Evolutionary conservation across 2,797 vertebrate species (phyloP), one percentile per base, ranked within the genome.

Genomic region (Tamandua tetradactyla): DNA sequence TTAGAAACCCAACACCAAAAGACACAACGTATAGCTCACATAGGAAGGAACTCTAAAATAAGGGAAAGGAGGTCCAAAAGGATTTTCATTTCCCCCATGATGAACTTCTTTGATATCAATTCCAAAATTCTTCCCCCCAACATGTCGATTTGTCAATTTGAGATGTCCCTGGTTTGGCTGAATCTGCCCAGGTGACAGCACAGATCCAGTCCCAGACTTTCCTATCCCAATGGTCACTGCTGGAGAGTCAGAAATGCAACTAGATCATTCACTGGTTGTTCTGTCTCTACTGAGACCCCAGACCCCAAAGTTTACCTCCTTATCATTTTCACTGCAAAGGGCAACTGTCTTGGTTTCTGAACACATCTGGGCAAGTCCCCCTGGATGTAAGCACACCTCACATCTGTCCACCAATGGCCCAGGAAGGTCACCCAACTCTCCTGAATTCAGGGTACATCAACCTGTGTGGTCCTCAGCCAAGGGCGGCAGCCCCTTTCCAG

Each of bases 401-500:
- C 37, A n/a, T 20, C 64, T 37, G 62, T 40, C 88, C n/a, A 5
- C 32, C 3, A 37, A 17, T 37, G 32, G 61, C 18, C 68, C 52
- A 37, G 52, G 11, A 42, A 2, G 20, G 37, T n/a, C 23, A 44
- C n/a, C 30, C 55, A 4, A 2, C 17, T 11, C 32, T 23, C 32
- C 81, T 12, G 14, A 1, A 22, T 37, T 52, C 40, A 1, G n/a
- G 11, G 40, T 0, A n/a, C n/a, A 17, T 32, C 61, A 37, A 2
- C 30, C 44, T 20, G 55, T 13, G 30, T 78, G 71, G 25, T 80
- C 27, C 55, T 72, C 22, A 5, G 62, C 9, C 27, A 10, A 14
- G 40, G 62, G 20, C 44, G 20, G 8, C 15, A 27, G 17, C 14
- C 15, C 1, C 0, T 22, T 5, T 37, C 15, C 25, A 10, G 20